Evolutionary conservation across 2,113 vertebrate species (phyloP).

Genomic region (Amphiprion percula): DNA sequence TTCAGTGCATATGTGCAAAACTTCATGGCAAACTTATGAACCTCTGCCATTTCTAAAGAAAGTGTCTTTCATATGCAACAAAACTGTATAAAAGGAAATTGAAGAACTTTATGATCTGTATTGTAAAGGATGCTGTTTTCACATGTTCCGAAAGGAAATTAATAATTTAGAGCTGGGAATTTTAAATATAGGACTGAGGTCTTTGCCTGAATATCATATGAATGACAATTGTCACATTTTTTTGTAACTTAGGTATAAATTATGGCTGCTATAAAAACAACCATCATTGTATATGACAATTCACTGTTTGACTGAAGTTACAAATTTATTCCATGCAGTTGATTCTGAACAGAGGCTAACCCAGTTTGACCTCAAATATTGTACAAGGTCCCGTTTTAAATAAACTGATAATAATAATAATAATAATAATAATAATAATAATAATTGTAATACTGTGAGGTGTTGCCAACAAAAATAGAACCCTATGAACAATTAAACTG

Average conservation of each 20-base stretch:
- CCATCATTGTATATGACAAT: slow-evolving; percentile 20
- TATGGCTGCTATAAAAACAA: slow-evolving; percentile 47
- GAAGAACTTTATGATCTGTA: slow-evolving; percentile 6
- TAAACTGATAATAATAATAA: too few relatives aligned
- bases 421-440: too few relatives aligned
- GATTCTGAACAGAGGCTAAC: neutral
- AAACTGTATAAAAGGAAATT: slow-evolving; percentile 14
- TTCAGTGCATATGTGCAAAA: neutral
- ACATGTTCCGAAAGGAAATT: neutral
- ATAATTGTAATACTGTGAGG: neutral
- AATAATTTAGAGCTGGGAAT: neutral
- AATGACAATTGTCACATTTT: neutral
- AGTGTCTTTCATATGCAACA: slow-evolving; percentile 1
- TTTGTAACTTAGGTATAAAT: slow-evolving; percentile 47
- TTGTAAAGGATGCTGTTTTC: neutral
- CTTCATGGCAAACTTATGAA: neutral
- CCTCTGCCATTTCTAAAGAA: neutral
- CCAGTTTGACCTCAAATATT: neutral
- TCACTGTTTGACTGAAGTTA: slow-evolving; percentile 14
- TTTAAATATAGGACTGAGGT: neutral
- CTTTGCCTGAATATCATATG: slow-evolving; percentile 25
- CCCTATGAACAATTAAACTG: slow-evolving; percentile 5
- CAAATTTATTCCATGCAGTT: slow-evolving; percentile 31
- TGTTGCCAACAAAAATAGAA: slow-evolving; percentile 44
- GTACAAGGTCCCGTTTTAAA: too few relatives aligned